A percentile compares a stretch with the other conserved stretches of the same genome.
These are phyloP conservation scores for Dicentrarchus labrax DNA, from an alignment of 2,113 vertebrate species.

Conservation along the genomic window DNA sequence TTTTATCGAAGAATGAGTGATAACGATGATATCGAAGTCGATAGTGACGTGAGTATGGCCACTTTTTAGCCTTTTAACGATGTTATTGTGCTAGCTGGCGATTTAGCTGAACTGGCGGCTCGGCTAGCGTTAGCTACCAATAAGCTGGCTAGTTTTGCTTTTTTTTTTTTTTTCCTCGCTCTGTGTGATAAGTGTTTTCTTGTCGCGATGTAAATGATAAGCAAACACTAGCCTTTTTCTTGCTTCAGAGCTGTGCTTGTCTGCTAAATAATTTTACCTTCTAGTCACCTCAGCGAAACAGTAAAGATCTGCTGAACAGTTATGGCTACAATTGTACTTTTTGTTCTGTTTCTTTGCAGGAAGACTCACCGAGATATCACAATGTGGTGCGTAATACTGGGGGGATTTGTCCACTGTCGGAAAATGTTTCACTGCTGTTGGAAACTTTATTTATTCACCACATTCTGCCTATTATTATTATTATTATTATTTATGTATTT, in stretches of 20 bases:
- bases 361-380: slow-evolving; percentile 85
- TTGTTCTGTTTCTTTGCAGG: slow-evolving; percentile 84
- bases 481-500: too few species aligned
- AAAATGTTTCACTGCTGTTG: slow-evolving; percentile 45
- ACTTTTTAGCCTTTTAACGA: slow-evolving; percentile 10
- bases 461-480: not conserved
- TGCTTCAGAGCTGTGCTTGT: not conserved
- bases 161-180: not conserved
- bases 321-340: slow-evolving; percentile 83
- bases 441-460: slow-evolving; percentile 32
- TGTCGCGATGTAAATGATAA: slow-evolving; percentile 21
- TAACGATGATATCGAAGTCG: slow-evolving; percentile 99
- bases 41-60: slow-evolving; percentile 94
- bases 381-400: slow-evolving; percentile 84
- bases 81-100: slow-evolving; percentile 54
- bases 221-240: not conserved
- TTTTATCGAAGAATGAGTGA: slow-evolving; percentile 94
- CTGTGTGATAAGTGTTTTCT: slow-evolving; percentile 35
- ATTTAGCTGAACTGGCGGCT: slow-evolving; percentile 69
- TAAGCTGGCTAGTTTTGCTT: slow-evolving; percentile 58
- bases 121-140: slow-evolving; percentile 69
- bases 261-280: slow-evolving; percentile 12
- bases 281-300: slow-evolving; percentile 51
- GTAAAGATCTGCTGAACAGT: slow-evolving; percentile 57
- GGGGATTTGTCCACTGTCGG: slow-evolving; percentile 68